Conservation (phyloP, 2,797 vertebrate species). For the Oreonectes daqikongensis region DNA sequence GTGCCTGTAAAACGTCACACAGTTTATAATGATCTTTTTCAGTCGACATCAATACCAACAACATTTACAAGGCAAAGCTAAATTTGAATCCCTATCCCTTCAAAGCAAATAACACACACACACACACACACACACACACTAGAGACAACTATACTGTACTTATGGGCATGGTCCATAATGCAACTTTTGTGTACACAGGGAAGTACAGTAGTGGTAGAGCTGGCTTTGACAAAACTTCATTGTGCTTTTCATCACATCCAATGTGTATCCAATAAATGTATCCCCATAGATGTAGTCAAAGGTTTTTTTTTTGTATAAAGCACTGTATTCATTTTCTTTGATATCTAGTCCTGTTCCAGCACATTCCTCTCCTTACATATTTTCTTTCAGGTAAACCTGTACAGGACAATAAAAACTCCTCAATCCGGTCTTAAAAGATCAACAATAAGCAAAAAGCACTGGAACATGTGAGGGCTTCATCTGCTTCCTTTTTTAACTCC, state of each 20-base stretch:
- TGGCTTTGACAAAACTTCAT: not conserved
- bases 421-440: too few species aligned
- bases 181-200: not conserved
- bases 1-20: conserved; percentile 57
- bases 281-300: too few species aligned
- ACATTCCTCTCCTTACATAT: not conserved
- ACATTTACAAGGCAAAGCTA: conserved; percentile 39
- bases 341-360: not conserved
- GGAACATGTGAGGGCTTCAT: too few species aligned
- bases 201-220: not conserved
- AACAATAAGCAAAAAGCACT: too few species aligned
- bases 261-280: not conserved
- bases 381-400: not conserved
- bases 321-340: not conserved
- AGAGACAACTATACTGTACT: not conserved
- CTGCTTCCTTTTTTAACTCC: not conserved
- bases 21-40: conserved; percentile 2
- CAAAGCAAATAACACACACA: conserved; percentile 8
- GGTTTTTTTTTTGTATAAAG: too few species aligned
- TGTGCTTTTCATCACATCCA: not conserved
- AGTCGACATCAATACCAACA: not conserved
- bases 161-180: not conserved
- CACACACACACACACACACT: too few species aligned
- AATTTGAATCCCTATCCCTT: conserved; percentile 30
- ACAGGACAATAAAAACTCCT: not conserved